These are phyloP conservation scores for Amphibalanus amphitrite DNA, from an alignment of 1,140 invertebrate species.

Conservation along the genomic window DNA sequence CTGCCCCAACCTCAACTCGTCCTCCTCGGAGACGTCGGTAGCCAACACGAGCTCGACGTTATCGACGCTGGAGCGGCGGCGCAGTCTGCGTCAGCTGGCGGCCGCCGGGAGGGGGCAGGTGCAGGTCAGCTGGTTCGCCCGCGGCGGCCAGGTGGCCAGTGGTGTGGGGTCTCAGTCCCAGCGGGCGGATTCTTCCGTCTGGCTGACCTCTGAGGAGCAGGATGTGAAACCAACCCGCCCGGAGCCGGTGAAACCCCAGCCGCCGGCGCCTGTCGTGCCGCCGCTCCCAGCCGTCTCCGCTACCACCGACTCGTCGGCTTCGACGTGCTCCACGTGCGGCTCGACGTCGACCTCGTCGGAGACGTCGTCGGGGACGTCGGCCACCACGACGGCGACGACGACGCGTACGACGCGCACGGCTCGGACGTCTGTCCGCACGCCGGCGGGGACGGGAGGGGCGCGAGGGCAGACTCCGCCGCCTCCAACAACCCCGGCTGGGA, in stretches of 20 bases:
- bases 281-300: neutral
- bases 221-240: neutral
- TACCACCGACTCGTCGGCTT: neutral
- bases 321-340: neutral
- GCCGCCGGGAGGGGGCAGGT: conserved; percentile 26
- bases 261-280: neutral
- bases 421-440: neutral
- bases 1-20: conserved; percentile 26
- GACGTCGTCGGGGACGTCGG: neutral
- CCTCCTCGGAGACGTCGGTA: conserved; percentile 33
- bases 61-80: neutral
- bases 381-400: neutral
- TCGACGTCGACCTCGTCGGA: neutral
- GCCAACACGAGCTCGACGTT: conserved; percentile 16
- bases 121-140: conserved; percentile 26
- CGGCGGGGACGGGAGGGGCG: neutral
- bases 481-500: neutral
- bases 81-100: conserved; percentile 16
- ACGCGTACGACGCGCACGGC: neutral
- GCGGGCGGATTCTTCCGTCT: neutral
- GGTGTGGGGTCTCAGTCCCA: neutral
- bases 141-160: conserved; percentile 25
- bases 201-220: neutral
- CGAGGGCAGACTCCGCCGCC: too few species aligned
- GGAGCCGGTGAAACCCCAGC: neutral